A percentile compares a stretch with the other conserved stretches of the same genome.
Conservation (phyloP, 2,797 vertebrate genomes). For the Taeniopygia guttata region DNA sequence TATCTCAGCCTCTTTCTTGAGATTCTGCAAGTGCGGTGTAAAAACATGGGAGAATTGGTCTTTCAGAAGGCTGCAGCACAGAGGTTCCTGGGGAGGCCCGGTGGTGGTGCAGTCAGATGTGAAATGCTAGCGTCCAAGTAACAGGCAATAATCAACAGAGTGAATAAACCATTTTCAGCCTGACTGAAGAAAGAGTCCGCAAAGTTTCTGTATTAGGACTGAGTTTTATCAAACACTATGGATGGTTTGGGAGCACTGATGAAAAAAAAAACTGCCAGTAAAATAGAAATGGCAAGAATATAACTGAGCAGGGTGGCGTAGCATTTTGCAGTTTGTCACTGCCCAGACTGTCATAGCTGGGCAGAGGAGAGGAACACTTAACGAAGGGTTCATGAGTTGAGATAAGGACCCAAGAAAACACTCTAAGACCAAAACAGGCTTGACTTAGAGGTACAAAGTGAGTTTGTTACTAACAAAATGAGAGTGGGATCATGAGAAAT, state of each 20-base stretch:
- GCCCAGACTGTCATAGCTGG: background rate
- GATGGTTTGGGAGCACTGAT: background rate
- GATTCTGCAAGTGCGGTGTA: background rate
- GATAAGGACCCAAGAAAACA: background rate
- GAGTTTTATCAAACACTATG: background rate
- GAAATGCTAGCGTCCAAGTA: background rate
- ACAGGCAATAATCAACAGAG: background rate
- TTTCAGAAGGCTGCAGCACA: background rate
- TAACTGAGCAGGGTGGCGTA: background rate
- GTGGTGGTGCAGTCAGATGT: background rate
- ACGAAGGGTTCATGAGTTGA: accelerated
- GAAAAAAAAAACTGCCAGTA: background rate
- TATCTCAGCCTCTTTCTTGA: background rate
- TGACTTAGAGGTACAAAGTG: background rate
- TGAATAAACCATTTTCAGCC: background rate
- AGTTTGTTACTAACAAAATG: background rate
- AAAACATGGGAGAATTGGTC: background rate
- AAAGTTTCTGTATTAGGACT: background rate
- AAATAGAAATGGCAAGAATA: background rate
- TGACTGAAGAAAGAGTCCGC: background rate
- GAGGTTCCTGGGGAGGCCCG: background rate
- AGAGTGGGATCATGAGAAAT: background rate
- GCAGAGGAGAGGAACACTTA: background rate
- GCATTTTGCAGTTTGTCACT: background rate
- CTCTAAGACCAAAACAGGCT: background rate